Base-by-base conservation (phyloP, 2,888 invertebrate species). In the Synanthedon tipuliformis region DNA sequence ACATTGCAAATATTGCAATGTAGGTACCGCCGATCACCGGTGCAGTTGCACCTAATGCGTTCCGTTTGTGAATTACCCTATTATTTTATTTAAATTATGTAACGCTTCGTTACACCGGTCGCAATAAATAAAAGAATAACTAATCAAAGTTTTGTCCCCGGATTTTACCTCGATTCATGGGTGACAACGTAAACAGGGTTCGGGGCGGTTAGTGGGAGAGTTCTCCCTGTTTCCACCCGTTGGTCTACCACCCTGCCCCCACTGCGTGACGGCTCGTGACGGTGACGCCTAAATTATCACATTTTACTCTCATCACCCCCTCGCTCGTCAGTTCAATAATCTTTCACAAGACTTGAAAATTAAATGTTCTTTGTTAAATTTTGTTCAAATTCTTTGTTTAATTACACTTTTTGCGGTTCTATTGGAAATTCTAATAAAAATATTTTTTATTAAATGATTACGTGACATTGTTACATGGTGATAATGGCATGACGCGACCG, bases 271-370 rank as follows among this genome's bases (percentile, higher is more conserved):
- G 51, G 59, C 60, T 8, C 34, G 34, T 27, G 13, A 11, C 50
- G 51, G 59, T 60, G 63, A 62, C 66, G 66, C 70, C 71, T 77
- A 71, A 76, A 79, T 79, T 74, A 78, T 77, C 77, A 80, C 78
- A 78, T 81, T 83, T 81, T 78, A 78, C 72, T 74, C 73, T 78
- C 72, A 62, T 68, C 68, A 61, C 69, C 68, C 66, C 69, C 71
- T 73, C 61, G 34, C 71, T 73, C 61, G 34, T 61, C 73, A 75
- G 74, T 78, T 79, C 76, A 78, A 76, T 78, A 78, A 75, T 77
- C 73, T 72, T 71, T 71, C 61, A 67, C 61, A 73, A 73, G 72
- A 73, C 73, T 64, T 57, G 62, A 13, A 71, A 74, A 77, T 74
- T 71, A 71, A 73, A 69, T 62, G 64, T 59, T 59, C 61, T 66